phyloP scores from a whole-genome alignment of 1,140 invertebrate genomes.

The Temnothorax curvispinosus region DNA sequence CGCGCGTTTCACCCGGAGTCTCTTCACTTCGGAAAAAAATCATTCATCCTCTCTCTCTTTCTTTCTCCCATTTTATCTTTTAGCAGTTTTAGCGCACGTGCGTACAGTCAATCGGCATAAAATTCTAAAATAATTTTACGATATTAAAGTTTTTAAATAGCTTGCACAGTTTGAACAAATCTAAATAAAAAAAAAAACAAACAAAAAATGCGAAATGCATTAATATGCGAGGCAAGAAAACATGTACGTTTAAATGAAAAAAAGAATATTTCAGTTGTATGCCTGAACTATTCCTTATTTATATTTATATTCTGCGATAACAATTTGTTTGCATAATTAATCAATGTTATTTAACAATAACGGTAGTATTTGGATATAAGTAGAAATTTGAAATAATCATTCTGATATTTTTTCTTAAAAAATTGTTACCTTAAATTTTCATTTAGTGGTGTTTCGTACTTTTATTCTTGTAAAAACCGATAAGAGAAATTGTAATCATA shows the following conservation, averaged over 20 bases:
- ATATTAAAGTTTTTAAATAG: background rate
- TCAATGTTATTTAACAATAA: background rate
- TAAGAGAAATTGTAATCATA: conserved; percentile 7
- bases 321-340: background rate
- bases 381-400: background rate
- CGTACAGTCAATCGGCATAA: conserved; percentile 37
- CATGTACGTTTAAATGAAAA: background rate
- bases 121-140: background rate
- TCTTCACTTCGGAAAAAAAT: background rate
- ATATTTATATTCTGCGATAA: background rate
- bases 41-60: background rate
- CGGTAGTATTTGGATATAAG: background rate
- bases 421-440: background rate
- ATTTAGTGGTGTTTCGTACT: background rate
- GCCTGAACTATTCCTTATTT: background rate
- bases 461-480: background rate
- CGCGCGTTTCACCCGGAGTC: conserved; percentile 46
- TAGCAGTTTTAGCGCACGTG: background rate
- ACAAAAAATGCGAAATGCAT: background rate
- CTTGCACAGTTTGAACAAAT: background rate
- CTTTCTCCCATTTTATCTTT: conserved; percentile 14
- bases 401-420: background rate
- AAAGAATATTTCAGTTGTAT: background rate
- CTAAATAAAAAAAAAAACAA: background rate
- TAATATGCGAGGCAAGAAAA: background rate